Conservation (phyloP, 2,888 invertebrate genomes). For the Brachypalpus laphriformis region DNA sequence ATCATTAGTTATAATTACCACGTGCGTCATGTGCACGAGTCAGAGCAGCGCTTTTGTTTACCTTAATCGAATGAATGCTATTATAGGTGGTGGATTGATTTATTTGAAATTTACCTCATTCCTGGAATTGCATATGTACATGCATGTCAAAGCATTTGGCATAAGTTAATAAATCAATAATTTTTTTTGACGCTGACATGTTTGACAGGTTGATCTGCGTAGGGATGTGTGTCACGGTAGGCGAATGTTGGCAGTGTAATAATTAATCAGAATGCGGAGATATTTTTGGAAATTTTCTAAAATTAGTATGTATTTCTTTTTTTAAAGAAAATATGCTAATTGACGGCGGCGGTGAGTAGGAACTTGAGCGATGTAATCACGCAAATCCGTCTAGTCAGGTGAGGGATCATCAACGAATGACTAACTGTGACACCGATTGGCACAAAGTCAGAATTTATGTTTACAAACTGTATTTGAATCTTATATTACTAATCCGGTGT, state of each 20-base stretch:
- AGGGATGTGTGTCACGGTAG: slow-evolving; percentile 5
- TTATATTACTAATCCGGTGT: not conserved
- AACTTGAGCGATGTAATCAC: not conserved
- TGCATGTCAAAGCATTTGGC: not conserved
- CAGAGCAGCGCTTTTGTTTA: slow-evolving; percentile 24
- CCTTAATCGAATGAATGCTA: not conserved
- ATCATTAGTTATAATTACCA: slow-evolving; percentile 42
- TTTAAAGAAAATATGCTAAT: slow-evolving; percentile 1
- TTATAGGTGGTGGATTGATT: not conserved
- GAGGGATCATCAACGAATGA: not conserved
- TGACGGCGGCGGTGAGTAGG: not conserved
- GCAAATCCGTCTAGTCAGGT: not conserved
- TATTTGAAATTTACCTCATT: slow-evolving; percentile 9
- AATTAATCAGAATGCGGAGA: not conserved
- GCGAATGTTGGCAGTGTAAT: not conserved
- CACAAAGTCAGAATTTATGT: not conserved
- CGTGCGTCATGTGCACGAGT: slow-evolving; percentile 47
- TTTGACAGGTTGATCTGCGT: not conserved
- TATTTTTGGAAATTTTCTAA: not conserved
- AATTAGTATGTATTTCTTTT: not conserved
- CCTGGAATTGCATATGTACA: not conserved
- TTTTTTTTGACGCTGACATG: slow-evolving; percentile 1
- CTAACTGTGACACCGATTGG: not conserved
- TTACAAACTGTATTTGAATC: not conserved
- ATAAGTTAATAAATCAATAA: slow-evolving; percentile 9